A percentile compares a stretch with the other conserved stretches of the same genome.
Evolutionary conservation across 2,113 vertebrate genomes (phyloP).

Genomic region (Anhinga anhinga): DNA sequence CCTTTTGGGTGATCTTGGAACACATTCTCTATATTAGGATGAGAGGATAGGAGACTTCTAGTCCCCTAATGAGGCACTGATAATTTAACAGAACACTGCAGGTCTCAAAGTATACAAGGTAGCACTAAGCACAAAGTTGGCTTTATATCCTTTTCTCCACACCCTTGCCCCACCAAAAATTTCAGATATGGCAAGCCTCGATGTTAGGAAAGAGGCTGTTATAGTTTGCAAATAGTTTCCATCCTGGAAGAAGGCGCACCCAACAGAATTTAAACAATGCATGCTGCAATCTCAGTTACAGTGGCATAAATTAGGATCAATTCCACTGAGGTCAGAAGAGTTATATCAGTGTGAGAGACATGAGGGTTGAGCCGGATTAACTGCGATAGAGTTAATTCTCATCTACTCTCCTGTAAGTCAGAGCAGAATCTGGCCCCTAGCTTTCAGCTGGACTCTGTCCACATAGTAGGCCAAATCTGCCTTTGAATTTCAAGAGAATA

Average conservation of each 20-base stretch:
- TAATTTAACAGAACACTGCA: not conserved
- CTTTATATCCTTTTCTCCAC: slow-evolving; percentile 1
- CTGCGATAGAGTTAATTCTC: not conserved
- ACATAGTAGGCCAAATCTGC: not conserved
- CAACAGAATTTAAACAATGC: slow-evolving; percentile 42
- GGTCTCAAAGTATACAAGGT: not conserved
- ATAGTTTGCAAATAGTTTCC: slow-evolving; percentile 60
- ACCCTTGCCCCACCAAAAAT: slow-evolving; percentile 54
- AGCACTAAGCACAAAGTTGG: not conserved
- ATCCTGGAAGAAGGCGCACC: slow-evolving; percentile 31
- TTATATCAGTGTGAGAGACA: slow-evolving; percentile 15
- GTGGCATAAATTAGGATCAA: slow-evolving; percentile 44
- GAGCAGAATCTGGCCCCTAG: not conserved
- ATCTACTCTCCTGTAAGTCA: not conserved
- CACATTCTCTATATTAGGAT: not conserved
- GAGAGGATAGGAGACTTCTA: not conserved
- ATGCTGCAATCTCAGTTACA: slow-evolving; percentile 42
- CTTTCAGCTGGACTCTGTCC: not conserved
- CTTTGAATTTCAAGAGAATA: not conserved
- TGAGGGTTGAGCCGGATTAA: not conserved
- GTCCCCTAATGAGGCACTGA: not conserved
- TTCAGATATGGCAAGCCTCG: slow-evolving; percentile 40
- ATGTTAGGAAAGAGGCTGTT: not conserved
- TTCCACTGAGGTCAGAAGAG: slow-evolving; percentile 47
- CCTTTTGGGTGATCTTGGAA: not conserved